Evolutionary conservation across 1,140 invertebrate species (phyloP), one percentile per base, ranked within the genome.

Genomic region (Condylostylus longicornis): DNA sequence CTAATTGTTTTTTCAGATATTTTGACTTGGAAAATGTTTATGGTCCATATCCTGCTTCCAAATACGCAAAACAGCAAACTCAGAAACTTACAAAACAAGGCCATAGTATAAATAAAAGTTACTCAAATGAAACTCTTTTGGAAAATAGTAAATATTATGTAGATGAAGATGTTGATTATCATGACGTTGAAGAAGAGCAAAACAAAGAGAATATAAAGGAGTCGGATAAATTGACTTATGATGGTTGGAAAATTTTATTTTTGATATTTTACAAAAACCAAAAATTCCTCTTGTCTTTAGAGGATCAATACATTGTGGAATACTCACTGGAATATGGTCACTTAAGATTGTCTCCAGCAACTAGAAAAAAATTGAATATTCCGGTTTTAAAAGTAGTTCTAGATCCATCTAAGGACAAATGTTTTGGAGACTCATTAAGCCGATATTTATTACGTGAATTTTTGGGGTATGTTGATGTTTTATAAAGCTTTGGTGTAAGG

Each of bases 261-360:
- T 41, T 63, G 5, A 49, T 63, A 25, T 7, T n/a, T 8, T n/a
- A 25, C 23, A 25, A 8, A 25, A 25, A 31, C 9, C 18, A 35
- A 23, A 18, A 5, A 22, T 23, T 37, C 17, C 45, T 49, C 48
- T 44, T 42, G 40, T 59, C 66, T 42, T 48, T 75, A 81, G 83
- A 90, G 48, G 89, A 95, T 48, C 83, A 90, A 52, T 97, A 96
- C 56, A 95, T 98, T 23, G 81, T 98, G 4, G 95, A 98, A 61
- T 98, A 97, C 70, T 88, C 93, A 2, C 64, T 97, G 41, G 90
- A 98, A 61, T 96, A 98, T 64, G 94, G 95, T 2, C 90, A 96
- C 56, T 65, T 99, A 23, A 71, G 94, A 4, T 63, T 99, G 12
- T 87, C 86, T 9, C 79, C 87, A 0, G 73, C 73, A 18, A 83